Base-by-base conservation (phyloP, 2,888 invertebrate genomes). In the Chrysina gloriosa region DNA sequence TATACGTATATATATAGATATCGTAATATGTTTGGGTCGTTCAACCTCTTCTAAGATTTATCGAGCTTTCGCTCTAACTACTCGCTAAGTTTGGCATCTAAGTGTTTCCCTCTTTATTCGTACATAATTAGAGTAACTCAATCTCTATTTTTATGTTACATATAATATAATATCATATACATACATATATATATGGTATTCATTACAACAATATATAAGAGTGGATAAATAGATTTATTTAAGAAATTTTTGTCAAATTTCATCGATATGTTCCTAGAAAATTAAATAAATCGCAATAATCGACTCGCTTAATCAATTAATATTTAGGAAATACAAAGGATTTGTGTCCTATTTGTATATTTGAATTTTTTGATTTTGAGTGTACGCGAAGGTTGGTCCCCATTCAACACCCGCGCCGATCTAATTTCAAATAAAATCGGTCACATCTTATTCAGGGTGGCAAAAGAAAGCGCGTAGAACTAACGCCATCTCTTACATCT, bases 11-110 rank as follows among this genome's bases (percentile, higher is more conserved):
- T 31, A 31, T 27, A 14, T 14, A 52, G 29, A 52, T 52, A 52
- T 52, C 19, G 31, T 52, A 52, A 52, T 52, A 52, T 31, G 19
- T 31, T 50, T 50, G 27, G 3, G 9, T 48, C n/a, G 29, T 52
- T 52, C 31, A 21, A 47, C 31, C 11, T 31, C 31, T 4, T 34
- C 45, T 45, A 45, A 52, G 19, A 11, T 52, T 29, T 52, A 52
- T 14, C 27, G 6, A 9, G 29, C 9, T 31, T 7, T 29, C 19
- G 29, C 9, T 19, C 31, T 29, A 52, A 7, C 36, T 19, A 52
- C 52, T n/a, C 29, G 52, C 52, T 52, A 52, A 52, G 9, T 16
- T 52, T 52, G 52, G 52, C 52, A 52, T 16, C 52, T 52, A 52
- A 29, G 3, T 42, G 14, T 42, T 42, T 42, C 7, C 19, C 7